These are phyloP conservation scores for Tanypteryx hageni DNA, from an alignment of 2,888 invertebrate species.

Conservation along the genomic window DNA sequence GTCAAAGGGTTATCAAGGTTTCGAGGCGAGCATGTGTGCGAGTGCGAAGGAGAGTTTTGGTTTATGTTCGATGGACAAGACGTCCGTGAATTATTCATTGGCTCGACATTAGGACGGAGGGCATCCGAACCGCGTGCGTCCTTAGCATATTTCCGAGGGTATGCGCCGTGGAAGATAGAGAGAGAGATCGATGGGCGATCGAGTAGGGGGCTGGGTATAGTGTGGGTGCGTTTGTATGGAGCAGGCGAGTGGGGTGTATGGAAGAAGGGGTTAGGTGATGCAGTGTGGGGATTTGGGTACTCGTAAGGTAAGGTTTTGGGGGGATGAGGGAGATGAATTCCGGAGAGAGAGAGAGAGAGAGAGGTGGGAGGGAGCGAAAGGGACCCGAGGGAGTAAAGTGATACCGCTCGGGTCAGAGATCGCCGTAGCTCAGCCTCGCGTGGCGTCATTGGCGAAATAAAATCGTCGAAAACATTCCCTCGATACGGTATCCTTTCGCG, in stretches of 20 bases:
- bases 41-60: neutral
- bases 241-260: neutral
- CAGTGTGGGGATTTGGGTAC: neutral
- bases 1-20: neutral
- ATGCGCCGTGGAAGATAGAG: neutral
- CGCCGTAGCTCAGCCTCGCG: neutral
- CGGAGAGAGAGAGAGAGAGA: neutral
- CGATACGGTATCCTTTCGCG: neutral
- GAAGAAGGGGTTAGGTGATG: neutral
- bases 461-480: neutral
- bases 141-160: conserved; percentile 20
- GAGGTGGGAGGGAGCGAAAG: neutral
- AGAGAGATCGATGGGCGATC: conserved; percentile 20
- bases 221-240: neutral
- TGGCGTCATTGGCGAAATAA: neutral
- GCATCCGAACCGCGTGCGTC: neutral
- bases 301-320: neutral
- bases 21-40: neutral
- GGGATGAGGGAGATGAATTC: neutral
- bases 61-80: neutral
- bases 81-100: neutral
- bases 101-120: neutral
- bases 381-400: neutral
- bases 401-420: neutral
- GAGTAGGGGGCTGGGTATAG: neutral